Conservation (phyloP, 2,797 vertebrate species). For the Clarias laeviceps region DNA sequence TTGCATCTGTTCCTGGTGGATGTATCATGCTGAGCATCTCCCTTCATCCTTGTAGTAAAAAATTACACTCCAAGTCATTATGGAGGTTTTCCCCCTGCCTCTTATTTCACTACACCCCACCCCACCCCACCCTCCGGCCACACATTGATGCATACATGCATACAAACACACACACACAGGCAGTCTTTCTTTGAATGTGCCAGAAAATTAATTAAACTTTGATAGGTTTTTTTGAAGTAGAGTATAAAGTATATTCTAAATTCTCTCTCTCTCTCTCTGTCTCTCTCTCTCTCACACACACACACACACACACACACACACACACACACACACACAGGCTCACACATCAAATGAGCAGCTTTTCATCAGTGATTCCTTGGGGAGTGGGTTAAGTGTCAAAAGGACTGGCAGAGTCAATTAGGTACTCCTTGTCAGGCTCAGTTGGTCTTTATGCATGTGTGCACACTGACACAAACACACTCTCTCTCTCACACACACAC, state of each 20-base stretch:
- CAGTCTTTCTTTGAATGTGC: neutral
- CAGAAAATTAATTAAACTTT: neutral
- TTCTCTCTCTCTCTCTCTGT: neutral
- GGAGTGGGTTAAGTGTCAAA: conserved; percentile 40
- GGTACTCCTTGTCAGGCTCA: conserved; percentile 50
- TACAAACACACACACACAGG: neutral
- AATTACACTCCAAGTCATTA: conserved; percentile 24
- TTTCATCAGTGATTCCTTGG: conserved; percentile 31
- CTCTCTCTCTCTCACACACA: neutral
- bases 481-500: conserved; percentile 22
- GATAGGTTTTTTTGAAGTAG: neutral
- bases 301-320: conserved; percentile 22
- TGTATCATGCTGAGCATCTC: conserved; percentile 1
- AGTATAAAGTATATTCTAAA: neutral
- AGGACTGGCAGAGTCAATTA: conserved; percentile 56
- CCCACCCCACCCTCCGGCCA: neutral
- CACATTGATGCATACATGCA: conserved; percentile 3
- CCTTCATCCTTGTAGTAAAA: conserved; percentile 14
- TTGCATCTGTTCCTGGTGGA: conserved; percentile 25
- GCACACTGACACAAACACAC: conserved; percentile 24
- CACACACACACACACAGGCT: conserved; percentile 4
- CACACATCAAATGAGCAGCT: conserved; percentile 25
- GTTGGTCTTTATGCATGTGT: conserved; percentile 31
- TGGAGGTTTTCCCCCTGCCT: conserved; percentile 5
- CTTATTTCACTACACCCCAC: conserved; percentile 40